Evolutionary conservation across 2,113 vertebrate species (phyloP), one percentile per base, ranked within the genome.

Genomic region (Megaceryle torquata): DNA sequence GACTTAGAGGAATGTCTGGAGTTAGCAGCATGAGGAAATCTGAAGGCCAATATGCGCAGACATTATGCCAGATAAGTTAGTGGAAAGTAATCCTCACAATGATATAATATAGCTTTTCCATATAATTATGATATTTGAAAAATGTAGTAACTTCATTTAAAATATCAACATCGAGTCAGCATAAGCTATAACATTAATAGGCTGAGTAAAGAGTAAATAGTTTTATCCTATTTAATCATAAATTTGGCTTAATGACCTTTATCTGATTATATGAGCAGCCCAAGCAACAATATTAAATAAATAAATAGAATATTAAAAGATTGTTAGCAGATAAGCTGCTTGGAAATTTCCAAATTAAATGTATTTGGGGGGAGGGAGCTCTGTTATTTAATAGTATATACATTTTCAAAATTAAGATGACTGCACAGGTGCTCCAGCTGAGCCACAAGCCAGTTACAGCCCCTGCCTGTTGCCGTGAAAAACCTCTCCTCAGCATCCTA

Each of bases 211-310:
- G 89, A 97, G 92, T 97, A 98, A 98, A 97, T 95, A 96, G 74
- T 95, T 98, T 98, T 98, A 97, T 98, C 97, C 97, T 98, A 97
- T 98, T 98, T 98, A 98, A 98, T 98, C 97, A 97, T 97, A 98
- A 98, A 98, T 98, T 97, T 98, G 96, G 95, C 95, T 98, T 98
- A 98, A 98, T 98, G 97, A 97, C 91, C 97, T 96, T 98, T 97
- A 98, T 98, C 98, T 98, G 98, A 98, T 98, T 98, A 98, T 97
- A 91, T 94, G 96, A 97, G 97, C 91, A 97, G 95, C 91, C 93
- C 94, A 96, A 97, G 96, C 96, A 97, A 96, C 95, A 94, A 85
- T 98, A 97, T 97, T 97, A 98, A 97, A 98, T 97, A 98, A 98
- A 98, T 97, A 98, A 98, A 98, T 96, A 98, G 97, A 97, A 97